Conservation (phyloP, 2,888 invertebrate genomes). For the Lacanobia oleracea region DNA sequence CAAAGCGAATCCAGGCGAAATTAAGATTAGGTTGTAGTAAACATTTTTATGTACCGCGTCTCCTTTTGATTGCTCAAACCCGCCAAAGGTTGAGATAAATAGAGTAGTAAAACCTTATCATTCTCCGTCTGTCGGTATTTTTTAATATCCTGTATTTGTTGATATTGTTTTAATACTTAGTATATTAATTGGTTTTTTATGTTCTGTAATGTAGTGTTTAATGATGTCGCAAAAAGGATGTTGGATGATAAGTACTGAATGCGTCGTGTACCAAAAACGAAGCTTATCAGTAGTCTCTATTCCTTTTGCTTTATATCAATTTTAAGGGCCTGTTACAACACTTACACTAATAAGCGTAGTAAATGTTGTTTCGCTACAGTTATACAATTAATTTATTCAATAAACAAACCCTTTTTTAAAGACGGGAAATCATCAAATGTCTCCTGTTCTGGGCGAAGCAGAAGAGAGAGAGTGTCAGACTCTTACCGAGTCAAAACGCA, state of each 20-base stretch:
- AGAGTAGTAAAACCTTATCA: conserved; percentile 72
- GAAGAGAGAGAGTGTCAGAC: too few relatives aligned
- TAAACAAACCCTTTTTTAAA: too few relatives aligned
- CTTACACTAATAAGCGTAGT: not conserved
- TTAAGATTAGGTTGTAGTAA: conserved; percentile 86
- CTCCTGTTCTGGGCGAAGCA: too few relatives aligned
- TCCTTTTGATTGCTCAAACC: conserved; percentile 74
- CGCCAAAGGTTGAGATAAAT: conserved; percentile 70
- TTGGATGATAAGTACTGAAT: not conserved
- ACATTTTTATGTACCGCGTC: conserved; percentile 77
- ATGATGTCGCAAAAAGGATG: conserved; percentile 57
- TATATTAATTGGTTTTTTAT: conserved; percentile 83
- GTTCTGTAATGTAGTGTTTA: conserved; percentile 66
- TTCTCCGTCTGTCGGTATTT: conserved; percentile 61
- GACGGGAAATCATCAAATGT: too few relatives aligned
- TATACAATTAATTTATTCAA: too few relatives aligned
- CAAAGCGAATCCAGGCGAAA: conserved; percentile 86
- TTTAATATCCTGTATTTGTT: conserved; percentile 64
- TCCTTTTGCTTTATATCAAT: not conserved
- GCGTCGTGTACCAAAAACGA: not conserved
- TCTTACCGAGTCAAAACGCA: too few relatives aligned
- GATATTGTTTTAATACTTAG: conserved; percentile 83
- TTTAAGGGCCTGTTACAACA: not conserved
- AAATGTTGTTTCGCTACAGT: not conserved
- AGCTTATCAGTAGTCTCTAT: not conserved